These are phyloP conservation scores for Andrena camellia DNA, from an alignment of 2,888 invertebrate species.

Conservation along the genomic window DNA sequence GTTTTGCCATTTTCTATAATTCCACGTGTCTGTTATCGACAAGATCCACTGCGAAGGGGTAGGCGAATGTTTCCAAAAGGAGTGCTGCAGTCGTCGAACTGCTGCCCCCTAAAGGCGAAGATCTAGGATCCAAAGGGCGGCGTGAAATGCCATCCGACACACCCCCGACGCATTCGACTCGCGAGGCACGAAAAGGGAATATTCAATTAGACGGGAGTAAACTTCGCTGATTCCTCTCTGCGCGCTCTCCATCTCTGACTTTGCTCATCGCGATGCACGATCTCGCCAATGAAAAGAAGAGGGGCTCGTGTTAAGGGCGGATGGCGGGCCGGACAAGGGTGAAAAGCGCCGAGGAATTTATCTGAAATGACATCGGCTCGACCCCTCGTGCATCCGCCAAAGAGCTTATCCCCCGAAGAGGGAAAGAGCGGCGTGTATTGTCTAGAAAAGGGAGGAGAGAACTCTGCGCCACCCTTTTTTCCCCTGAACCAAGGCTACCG, in stretches of 20 bases:
- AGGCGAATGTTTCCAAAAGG: too few species aligned
- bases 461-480: conserved; percentile 5
- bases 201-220: conserved; percentile 61
- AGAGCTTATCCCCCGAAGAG: conserved; percentile 72
- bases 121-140: background rate
- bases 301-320: conserved; percentile 49
- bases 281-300: conserved; percentile 48
- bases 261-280: conserved; percentile 41
- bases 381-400: conserved; percentile 72
- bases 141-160: background rate
- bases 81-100: too few species aligned
- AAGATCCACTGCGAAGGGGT: too few species aligned
- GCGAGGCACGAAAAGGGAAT: conserved; percentile 26
- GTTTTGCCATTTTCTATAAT: too few species aligned
- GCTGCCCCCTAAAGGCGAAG: too few species aligned
- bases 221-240: conserved; percentile 38
- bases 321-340: conserved; percentile 53
- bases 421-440: conserved; percentile 29
- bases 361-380: conserved; percentile 84
- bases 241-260: conserved; percentile 12
- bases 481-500: background rate
- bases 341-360: conserved; percentile 80
- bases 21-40: too few species aligned
- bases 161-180: background rate
- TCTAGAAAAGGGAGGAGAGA: conserved; percentile 37